A percentile compares a stretch with the other conserved stretches of the same genome.
Evolutionary conservation across 2,888 invertebrate species (phyloP).

Genomic region (Eucera pruinosa): DNA sequence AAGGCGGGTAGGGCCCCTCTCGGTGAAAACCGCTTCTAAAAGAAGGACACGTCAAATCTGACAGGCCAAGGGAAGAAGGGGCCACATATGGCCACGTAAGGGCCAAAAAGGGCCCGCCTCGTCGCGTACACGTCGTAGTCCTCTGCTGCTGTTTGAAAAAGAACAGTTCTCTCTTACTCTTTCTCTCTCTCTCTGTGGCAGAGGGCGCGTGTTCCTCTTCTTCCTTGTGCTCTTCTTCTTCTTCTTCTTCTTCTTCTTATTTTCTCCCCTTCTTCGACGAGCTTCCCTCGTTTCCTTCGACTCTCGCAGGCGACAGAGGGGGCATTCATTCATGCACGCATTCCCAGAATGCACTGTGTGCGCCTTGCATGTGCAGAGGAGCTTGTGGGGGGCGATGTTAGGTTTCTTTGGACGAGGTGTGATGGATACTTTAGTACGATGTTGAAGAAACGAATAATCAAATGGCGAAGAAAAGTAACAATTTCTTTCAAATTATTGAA

Average conservation of each 20-base stretch:
- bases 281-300: conserved; percentile 31
- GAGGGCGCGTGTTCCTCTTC: conserved; percentile 25
- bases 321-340: conserved; percentile 81
- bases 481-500: no score
- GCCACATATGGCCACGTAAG: conserved; percentile 67
- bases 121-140: conserved; percentile 62
- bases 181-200: conserved; percentile 28
- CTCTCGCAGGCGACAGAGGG: conserved; percentile 72
- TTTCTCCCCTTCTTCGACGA: conserved; percentile 25
- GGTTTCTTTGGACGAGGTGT: not conserved
- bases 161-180: conserved; percentile 71
- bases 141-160: conserved; percentile 67
- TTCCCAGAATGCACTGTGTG: conserved; percentile 75
- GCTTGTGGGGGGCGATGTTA: not conserved
- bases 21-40: conserved; percentile 73
- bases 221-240: conserved; percentile 23
- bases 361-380: conserved; percentile 24
- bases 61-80: conserved; percentile 63
- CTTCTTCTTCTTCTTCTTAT: conserved; percentile 4
- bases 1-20: conserved; percentile 62
- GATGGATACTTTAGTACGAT: not conserved
- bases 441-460: not conserved
- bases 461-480: not conserved
- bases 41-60: conserved; percentile 74
- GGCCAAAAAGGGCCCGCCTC: conserved; percentile 71